Evolutionary conservation across 2,113 vertebrate genomes (phyloP).

Genomic region (Carettochelys insculpta): DNA sequence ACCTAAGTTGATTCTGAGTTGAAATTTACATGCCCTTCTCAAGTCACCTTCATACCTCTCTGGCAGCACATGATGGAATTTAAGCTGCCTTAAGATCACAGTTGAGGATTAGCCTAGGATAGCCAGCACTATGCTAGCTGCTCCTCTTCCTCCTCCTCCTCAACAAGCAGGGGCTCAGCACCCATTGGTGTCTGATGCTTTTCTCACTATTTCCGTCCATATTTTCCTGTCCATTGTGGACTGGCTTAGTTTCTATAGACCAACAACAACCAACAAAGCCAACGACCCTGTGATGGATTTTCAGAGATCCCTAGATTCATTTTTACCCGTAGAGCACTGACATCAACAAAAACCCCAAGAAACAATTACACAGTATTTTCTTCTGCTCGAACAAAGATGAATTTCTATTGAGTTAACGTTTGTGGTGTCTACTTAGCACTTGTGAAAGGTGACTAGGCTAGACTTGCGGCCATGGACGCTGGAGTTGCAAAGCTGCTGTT

Average conservation of each 20-base stretch:
- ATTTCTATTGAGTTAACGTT: not conserved
- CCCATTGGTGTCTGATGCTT: too few relatives aligned
- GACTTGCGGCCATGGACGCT: not conserved
- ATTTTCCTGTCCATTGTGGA: fast-evolving
- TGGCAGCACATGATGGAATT: not conserved
- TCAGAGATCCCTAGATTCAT: not conserved
- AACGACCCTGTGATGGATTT: not conserved
- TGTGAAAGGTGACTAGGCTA: not conserved
- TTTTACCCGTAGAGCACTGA: not conserved
- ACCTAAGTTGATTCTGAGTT: fast-evolving
- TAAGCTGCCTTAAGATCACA: too few relatives aligned
- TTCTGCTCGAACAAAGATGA: not conserved
- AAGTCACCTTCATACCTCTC: not conserved
- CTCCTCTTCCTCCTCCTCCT: too few relatives aligned
- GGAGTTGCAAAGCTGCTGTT: not conserved
- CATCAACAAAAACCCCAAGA: not conserved
- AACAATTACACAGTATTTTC: not conserved
- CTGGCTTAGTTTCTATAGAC: too few relatives aligned
- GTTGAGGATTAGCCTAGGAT: not conserved
- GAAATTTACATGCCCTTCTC: not conserved
- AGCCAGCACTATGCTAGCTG: not conserved
- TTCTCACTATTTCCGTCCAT: too few relatives aligned
- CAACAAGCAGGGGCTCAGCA: too few relatives aligned
- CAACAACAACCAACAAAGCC: too few relatives aligned
- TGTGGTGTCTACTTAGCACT: not conserved